Evolutionary conservation across 2,113 vertebrate genomes (phyloP).

Genomic region (Microtus richardsoni): DNA sequence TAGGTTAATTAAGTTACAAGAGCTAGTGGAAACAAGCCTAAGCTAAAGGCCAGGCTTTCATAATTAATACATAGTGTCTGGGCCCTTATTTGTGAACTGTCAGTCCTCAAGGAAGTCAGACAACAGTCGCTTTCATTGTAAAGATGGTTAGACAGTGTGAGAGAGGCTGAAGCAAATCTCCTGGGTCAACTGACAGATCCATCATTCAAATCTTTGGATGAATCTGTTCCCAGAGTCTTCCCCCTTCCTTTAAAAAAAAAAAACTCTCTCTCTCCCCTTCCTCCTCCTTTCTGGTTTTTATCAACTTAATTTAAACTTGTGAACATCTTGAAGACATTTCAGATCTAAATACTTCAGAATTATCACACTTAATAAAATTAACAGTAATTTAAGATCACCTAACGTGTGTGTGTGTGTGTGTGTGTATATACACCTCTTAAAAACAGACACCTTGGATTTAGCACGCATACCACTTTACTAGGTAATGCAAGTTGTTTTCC

Average conservation of each 20-base stretch:
- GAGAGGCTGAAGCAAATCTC: neutral
- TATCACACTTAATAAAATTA: conserved; percentile 28
- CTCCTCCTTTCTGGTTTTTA: neutral
- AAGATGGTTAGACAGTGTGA: neutral
- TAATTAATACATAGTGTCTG: neutral
- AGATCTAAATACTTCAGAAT: conserved; percentile 30
- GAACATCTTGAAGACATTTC: neutral
- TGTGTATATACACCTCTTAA: neutral
- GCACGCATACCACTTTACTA: neutral
- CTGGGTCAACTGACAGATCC: neutral
- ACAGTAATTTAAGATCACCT: neutral
- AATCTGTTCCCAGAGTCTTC: neutral
- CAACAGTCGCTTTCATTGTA: neutral
- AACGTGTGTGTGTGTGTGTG: neutral
- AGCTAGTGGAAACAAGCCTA: neutral
- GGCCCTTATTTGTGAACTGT: neutral
- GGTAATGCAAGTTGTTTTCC: conserved; percentile 13
- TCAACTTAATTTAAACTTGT: conserved; percentile 5
- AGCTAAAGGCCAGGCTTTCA: neutral
- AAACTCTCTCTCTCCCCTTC: neutral
- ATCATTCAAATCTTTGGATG: neutral
- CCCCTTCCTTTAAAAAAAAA: neutral
- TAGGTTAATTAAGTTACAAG: neutral
- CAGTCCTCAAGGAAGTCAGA: neutral
- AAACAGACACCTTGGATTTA: neutral